phyloP scores from a whole-genome alignment of 2,113 vertebrate genomes.

The Synodontis membranacea region DNA sequence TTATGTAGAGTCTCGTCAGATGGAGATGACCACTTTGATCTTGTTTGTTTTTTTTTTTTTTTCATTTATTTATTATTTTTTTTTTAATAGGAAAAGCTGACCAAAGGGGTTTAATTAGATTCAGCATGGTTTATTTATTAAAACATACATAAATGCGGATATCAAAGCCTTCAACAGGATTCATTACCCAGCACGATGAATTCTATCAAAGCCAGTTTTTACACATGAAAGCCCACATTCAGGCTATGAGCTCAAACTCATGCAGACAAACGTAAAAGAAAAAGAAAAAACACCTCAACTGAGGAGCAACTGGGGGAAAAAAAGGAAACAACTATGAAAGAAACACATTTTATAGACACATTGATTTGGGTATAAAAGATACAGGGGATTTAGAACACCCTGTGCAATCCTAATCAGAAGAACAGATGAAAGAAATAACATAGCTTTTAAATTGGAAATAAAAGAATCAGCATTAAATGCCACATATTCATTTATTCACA shows the following conservation, averaged over 20 bases:
- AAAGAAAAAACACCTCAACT: neutral
- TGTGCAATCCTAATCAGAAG: neutral
- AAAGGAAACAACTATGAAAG: neutral
- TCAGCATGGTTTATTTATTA: slow-evolving; percentile 3
- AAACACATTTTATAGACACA: neutral
- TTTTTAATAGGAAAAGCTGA: slow-evolving; percentile 19
- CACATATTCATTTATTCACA: neutral
- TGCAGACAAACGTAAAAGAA: neutral
- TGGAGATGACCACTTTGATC: slow-evolving; percentile 5
- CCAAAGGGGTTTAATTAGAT: slow-evolving; percentile 17
- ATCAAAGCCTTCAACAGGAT: slow-evolving; percentile 4
- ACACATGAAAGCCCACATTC: slow-evolving; percentile 16
- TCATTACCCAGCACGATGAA: neutral
- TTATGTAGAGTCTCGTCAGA: neutral
- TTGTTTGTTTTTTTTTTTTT: too few species aligned
- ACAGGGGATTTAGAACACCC: neutral
- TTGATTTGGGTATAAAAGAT: neutral
- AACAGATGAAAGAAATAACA: neutral
- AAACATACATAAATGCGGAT: neutral
- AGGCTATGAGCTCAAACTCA: neutral
- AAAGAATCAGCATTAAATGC: neutral
- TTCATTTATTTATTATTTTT: too few species aligned
- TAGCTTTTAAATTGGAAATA: neutral
- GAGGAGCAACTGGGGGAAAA: neutral
- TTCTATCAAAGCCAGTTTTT: slow-evolving; percentile 19